Conservation (phyloP, 1,140 invertebrate genomes). For the Acromyrmex echinatior region DNA sequence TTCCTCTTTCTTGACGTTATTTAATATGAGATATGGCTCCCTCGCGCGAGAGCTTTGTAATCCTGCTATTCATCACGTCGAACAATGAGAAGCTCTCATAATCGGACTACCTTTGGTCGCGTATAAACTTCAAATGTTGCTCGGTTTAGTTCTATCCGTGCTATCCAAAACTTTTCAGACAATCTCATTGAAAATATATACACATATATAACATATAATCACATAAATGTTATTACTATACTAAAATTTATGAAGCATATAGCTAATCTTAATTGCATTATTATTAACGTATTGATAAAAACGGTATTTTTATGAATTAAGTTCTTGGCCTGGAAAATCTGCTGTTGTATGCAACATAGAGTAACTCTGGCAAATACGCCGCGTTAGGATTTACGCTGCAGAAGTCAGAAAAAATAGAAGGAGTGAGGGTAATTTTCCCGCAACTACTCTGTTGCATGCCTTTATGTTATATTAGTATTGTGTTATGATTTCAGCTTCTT, state of each 20-base stretch:
- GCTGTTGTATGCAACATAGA: background rate
- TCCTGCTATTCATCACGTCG: slow-evolving; percentile 29
- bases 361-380: too few species aligned
- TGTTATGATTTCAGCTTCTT: too few species aligned
- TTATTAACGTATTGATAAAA: slow-evolving; percentile 6
- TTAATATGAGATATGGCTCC: slow-evolving; percentile 8
- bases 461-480: too few species aligned
- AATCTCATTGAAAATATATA: background rate
- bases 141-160: slow-evolving; percentile 6
- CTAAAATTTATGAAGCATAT: background rate
- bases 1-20: slow-evolving; percentile 42
- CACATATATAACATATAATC: background rate
- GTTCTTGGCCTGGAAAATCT: background rate
- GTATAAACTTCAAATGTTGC: slow-evolving; percentile 25
- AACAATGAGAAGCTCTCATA: slow-evolving; percentile 22
- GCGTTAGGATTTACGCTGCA: too few species aligned
- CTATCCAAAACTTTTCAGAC: slow-evolving; percentile 5
- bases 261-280: slow-evolving; percentile 2
- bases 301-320: slow-evolving; percentile 16
- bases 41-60: slow-evolving; percentile 37
- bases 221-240: background rate
- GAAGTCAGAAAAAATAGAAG: too few species aligned
- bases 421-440: too few species aligned
- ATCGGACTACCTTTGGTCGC: slow-evolving; percentile 8
- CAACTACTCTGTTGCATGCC: too few species aligned